Conservation (phyloP, 2,797 vertebrate species). For the Leucoraja ocellata region DNA sequence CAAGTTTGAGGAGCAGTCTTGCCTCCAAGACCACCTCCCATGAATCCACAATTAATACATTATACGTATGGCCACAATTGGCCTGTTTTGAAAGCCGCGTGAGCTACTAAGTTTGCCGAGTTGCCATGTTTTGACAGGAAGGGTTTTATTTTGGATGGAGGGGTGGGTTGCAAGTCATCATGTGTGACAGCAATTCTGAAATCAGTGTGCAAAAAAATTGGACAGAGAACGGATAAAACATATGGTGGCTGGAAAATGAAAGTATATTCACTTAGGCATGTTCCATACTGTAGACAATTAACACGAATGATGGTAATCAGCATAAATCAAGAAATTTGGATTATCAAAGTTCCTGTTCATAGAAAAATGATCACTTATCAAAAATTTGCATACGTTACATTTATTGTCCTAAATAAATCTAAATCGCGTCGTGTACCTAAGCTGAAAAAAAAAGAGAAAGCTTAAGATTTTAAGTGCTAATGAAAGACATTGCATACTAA, state of each 20-base stretch:
- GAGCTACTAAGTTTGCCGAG: not conserved
- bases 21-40: no score
- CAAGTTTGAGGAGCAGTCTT: no score
- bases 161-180: not conserved
- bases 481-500: conserved; percentile 67
- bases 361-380: conserved; percentile 34
- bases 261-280: not conserved
- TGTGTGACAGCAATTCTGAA: not conserved
- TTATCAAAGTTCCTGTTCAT: conserved; percentile 37
- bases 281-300: not conserved
- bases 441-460: conserved; percentile 7
- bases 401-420: conserved; percentile 35
- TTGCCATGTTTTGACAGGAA: conserved; percentile 2
- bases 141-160: not conserved
- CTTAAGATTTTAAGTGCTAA: conserved; percentile 38
- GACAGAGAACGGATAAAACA: not conserved
- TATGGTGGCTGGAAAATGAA: not conserved
- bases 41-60: no score
- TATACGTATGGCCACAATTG: not conserved
- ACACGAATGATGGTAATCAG: conserved; percentile 10
- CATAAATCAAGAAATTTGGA: conserved; percentile 23
- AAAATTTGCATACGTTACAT: conserved; percentile 22
- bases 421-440: conserved; percentile 4
- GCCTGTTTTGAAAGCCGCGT: not conserved
- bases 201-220: not conserved